Evolutionary conservation across 2,113 vertebrate genomes (phyloP).

Genomic region (Siniperca chuatsi): DNA sequence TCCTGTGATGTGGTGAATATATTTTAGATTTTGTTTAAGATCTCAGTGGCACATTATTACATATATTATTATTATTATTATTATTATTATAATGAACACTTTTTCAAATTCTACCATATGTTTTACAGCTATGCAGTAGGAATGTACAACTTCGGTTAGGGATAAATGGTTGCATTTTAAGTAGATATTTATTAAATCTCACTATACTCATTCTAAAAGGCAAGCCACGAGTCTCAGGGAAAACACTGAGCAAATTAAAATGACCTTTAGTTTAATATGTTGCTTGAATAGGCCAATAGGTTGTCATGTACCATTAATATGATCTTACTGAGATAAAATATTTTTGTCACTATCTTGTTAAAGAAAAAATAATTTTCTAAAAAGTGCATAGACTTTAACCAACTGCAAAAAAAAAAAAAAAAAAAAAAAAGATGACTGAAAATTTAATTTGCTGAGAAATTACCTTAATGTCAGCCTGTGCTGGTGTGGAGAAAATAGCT

Average conservation of each 20-base stretch:
- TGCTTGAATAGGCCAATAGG: neutral
- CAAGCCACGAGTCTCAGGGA: neutral
- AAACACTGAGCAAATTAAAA: slow-evolving; percentile 14
- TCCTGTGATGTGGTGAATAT: slow-evolving; percentile 34
- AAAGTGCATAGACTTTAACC: neutral
- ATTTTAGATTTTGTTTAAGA: slow-evolving; percentile 28
- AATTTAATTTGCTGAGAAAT: slow-evolving; percentile 49
- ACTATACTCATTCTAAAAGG: neutral
- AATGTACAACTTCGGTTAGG: neutral
- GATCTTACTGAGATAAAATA: neutral
- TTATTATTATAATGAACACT: slow-evolving; percentile 6
- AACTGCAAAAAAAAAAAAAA: slow-evolving; percentile 4
- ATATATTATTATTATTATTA: neutral
- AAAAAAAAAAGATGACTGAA: slow-evolving; percentile 20
- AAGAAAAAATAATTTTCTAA: neutral
- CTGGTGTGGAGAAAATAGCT: slow-evolving; percentile 38
- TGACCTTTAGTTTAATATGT: slow-evolving; percentile 15
- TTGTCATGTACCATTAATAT: slow-evolving; percentile 4
- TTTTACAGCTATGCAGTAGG: neutral
- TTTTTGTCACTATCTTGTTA: slow-evolving; percentile 8
- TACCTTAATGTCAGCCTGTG: slow-evolving; percentile 38
- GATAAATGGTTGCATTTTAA: slow-evolving; percentile 5
- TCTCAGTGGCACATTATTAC: slow-evolving; percentile 15
- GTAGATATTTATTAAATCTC: neutral
- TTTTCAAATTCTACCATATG: neutral